These are phyloP conservation scores for Sceloporus tristichus DNA, from an alignment of 2,113 vertebrate genomes.

Conservation along the genomic window DNA sequence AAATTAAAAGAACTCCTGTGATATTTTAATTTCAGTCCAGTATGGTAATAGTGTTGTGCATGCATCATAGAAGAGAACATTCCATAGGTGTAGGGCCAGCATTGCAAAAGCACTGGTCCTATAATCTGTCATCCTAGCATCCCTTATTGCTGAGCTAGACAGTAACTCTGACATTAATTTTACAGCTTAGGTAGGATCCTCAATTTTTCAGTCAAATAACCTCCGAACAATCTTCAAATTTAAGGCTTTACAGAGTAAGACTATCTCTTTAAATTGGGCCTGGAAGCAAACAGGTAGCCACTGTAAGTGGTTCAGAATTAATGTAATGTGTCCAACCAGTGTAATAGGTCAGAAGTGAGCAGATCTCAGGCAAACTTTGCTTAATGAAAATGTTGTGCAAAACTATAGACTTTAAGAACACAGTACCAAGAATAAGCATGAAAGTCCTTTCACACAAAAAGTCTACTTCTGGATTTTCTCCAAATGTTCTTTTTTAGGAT, in stretches of 20 bases:
- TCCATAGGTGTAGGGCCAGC: background rate
- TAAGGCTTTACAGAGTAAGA: background rate
- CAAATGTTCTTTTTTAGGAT: background rate
- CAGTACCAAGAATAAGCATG: background rate
- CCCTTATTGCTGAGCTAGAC: background rate
- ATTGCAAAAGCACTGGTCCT: background rate
- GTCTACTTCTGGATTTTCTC: background rate
- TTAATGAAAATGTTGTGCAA: too few species aligned
- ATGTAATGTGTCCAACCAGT: background rate
- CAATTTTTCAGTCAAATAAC: too few species aligned
- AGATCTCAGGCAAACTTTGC: too few species aligned
- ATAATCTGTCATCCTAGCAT: background rate
- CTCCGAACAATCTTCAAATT: too few species aligned
- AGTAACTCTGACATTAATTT: background rate
- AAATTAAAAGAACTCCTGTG: background rate
- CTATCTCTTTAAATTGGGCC: background rate
- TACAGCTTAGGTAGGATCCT: background rate
- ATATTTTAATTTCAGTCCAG: constrained; percentile 9
- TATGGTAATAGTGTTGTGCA: background rate
- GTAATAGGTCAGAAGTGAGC: background rate
- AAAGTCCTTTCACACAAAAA: background rate
- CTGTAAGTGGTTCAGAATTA: background rate
- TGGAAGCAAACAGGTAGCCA: background rate
- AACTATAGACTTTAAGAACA: background rate
- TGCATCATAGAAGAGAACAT: background rate